phyloP scores from a whole-genome alignment of 1,140 invertebrate species.

The Acyrthosiphon pisum region DNA sequence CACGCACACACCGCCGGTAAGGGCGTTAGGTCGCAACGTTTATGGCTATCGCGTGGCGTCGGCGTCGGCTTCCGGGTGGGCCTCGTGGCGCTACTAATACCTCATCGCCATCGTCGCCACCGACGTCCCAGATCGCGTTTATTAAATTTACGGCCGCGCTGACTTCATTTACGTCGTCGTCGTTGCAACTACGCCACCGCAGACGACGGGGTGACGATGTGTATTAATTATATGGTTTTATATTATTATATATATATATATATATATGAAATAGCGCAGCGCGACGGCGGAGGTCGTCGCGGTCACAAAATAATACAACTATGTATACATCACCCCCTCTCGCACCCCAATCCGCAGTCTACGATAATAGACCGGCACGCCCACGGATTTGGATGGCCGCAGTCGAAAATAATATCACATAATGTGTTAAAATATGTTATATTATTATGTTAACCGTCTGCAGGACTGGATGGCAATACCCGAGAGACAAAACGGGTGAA shows the following conservation, averaged over 20 bases:
- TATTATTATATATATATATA: not conserved
- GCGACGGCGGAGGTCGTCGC: not conserved
- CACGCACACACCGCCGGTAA: not conserved
- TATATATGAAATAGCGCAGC: not conserved
- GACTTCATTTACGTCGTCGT: conserved; percentile 12
- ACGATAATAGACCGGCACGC: not conserved
- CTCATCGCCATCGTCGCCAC: not conserved
- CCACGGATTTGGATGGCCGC: not conserved
- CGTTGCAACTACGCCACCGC: not conserved
- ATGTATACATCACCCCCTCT: not conserved
- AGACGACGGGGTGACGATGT: conserved; percentile 3
- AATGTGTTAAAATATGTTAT: not conserved
- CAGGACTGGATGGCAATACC: too few relatives aligned
- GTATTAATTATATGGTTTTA: conserved; percentile 8
- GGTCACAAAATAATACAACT: not conserved
- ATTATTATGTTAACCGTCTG: not conserved
- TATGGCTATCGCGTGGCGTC: conserved; percentile 23
- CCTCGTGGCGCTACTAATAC: conserved; percentile 42
- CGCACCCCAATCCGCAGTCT: not conserved
- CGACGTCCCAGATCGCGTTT: conserved; percentile 30
- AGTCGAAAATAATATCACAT: not conserved
- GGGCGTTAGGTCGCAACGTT: not conserved
- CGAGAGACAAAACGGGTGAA: too few relatives aligned
- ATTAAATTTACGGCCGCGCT: conserved; percentile 36
- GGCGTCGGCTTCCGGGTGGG: not conserved